phyloP scores from a whole-genome alignment of 2,888 invertebrate genomes.

The Lordiphosa andalusiaca region DNA sequence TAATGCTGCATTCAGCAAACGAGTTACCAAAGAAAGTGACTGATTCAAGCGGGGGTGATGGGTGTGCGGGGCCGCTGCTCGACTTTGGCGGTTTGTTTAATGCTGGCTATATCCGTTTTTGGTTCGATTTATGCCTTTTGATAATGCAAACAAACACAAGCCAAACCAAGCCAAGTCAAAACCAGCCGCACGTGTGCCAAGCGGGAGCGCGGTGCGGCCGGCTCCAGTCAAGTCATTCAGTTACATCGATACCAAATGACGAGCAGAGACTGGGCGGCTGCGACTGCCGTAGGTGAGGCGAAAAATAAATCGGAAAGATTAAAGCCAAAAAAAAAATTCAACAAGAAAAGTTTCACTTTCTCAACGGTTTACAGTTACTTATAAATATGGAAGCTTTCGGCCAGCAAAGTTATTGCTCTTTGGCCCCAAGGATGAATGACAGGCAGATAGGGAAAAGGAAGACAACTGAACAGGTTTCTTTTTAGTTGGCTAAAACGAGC shows the following conservation, averaged over 20 bases:
- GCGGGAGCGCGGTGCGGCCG: constrained; percentile 8
- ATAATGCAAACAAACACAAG: constrained; percentile 48
- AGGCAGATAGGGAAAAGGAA: constrained; percentile 9
- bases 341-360: constrained; percentile 67
- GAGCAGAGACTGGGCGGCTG: constrained; percentile 31
- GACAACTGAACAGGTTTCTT: constrained; percentile 19
- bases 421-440: constrained; percentile 37
- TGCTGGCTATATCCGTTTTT: constrained; percentile 70
- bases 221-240: constrained; percentile 41
- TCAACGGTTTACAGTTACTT: constrained; percentile 61
- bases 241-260: constrained; percentile 43
- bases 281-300: constrained; percentile 47
- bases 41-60: constrained; percentile 31
- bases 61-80: constrained; percentile 25
- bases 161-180: constrained; percentile 21
- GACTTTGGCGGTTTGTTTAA: constrained; percentile 45
- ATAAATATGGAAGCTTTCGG: constrained; percentile 60
- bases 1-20: constrained; percentile 46
- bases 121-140: constrained; percentile 67
- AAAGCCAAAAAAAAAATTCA: constrained; percentile 21
- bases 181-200: constrained; percentile 20
- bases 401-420: constrained; percentile 38
- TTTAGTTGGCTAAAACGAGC: constrained; percentile 9
- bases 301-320: constrained; percentile 61
- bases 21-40: constrained; percentile 63